Conservation (phyloP, 2,113 vertebrate species). For the Antechinus flavipes region DNA sequence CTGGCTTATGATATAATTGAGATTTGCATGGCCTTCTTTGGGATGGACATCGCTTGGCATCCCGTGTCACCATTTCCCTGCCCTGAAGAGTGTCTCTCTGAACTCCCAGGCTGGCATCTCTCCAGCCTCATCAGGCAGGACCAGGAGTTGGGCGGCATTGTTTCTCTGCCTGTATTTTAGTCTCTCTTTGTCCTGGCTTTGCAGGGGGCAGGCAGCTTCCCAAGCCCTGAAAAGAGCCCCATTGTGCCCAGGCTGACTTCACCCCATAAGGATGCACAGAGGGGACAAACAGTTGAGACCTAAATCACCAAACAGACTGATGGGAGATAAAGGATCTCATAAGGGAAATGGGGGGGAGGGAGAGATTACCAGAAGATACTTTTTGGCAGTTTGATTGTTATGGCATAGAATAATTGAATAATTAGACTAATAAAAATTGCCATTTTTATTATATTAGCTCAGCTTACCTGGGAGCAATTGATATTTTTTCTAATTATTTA, state of each 20-base stretch:
- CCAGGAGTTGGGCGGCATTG: background rate
- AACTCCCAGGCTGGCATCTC: background rate
- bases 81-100: background rate
- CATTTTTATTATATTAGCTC: too few relatives aligned
- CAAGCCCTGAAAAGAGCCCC: background rate
- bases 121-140: background rate
- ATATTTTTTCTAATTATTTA: too few relatives aligned
- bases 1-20: background rate
- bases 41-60: background rate
- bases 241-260: background rate
- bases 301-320: background rate
- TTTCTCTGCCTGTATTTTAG: background rate
- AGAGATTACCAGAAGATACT: background rate
- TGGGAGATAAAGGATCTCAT: background rate
- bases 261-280: background rate
- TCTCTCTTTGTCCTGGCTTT: background rate
- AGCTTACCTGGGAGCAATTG: too few relatives aligned
- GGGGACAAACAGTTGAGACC: background rate
- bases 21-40: background rate
- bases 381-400: background rate
- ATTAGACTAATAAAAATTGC: too few relatives aligned
- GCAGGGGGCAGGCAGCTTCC: background rate
- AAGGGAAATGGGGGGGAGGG: background rate
- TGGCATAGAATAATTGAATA: too few relatives aligned
- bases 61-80: background rate